Conservation (phyloP, 1,140 invertebrate species). For the Lepeophtheirus salmonis region DNA sequence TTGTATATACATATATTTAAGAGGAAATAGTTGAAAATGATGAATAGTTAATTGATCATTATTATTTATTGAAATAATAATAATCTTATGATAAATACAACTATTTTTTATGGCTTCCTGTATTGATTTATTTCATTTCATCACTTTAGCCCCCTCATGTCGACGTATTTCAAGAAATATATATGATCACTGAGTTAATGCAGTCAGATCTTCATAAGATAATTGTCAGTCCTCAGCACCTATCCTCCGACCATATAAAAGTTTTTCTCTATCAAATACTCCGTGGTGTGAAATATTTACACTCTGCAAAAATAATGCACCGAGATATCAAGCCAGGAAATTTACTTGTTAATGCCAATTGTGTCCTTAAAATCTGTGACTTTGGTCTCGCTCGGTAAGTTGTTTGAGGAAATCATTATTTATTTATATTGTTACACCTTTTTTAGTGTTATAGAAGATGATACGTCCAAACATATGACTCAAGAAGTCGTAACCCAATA, state of each 20-base stretch:
- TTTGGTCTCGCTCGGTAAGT: constrained; percentile 33
- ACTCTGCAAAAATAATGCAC: constrained; percentile 90
- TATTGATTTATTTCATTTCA: constrained; percentile 22
- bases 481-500: constrained; percentile 98
- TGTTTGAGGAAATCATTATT: constrained; percentile 7
- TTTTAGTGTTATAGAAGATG: constrained; percentile 70
- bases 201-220: constrained; percentile 99
- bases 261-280: constrained; percentile 96
- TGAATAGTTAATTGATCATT: no score
- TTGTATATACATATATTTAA: no score
- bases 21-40: no score
- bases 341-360: constrained; percentile 93
- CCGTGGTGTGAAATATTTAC: constrained; percentile 90
- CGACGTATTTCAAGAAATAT: constrained; percentile 99
- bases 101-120: no score
- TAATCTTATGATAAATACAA: no score
- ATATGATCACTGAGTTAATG: constrained; percentile 96
- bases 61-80: no score
- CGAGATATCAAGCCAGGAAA: constrained; percentile 99
- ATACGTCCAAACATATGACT: constrained; percentile 82
- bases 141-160: constrained; percentile 71
- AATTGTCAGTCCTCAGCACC: constrained; percentile 93
- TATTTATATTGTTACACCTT: constrained; percentile 2
- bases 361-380: constrained; percentile 53
- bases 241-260: constrained; percentile 97